A percentile compares a stretch with the other conserved stretches of the same genome.
phyloP scores from a whole-genome alignment of 23 tunicate genomes.

The Corella eumyota region DNA sequence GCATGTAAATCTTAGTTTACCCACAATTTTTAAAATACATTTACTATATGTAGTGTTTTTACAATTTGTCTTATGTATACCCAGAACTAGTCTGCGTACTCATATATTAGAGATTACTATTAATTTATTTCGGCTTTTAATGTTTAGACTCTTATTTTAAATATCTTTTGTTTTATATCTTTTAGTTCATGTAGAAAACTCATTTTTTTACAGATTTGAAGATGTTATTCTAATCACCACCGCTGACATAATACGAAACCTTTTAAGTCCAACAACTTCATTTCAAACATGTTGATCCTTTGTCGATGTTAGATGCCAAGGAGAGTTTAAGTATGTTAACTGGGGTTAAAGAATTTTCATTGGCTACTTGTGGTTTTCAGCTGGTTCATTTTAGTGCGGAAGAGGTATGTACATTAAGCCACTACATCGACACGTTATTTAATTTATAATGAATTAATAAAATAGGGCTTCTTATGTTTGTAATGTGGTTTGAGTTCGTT shows the following conservation, averaged over 20 bases:
- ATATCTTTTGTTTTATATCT: no score
- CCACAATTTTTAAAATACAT: no score
- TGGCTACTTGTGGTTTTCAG: slow-evolving; percentile 12
- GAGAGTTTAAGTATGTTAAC: slow-evolving; percentile 5
- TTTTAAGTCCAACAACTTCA: slow-evolving; percentile 5
- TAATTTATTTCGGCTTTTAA: no score
- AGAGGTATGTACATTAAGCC: slow-evolving; percentile 6
- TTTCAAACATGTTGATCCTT: slow-evolving; percentile 11
- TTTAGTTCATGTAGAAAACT: no score
- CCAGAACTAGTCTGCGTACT: no score
- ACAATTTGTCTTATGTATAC: no score
- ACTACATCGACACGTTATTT: not conserved
- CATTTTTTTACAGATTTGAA: slow-evolving; percentile 26
- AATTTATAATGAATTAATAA: not conserved
- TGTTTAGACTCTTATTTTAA: no score
- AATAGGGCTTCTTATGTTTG: no score
- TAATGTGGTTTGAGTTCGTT: no score
- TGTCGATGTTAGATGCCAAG: slow-evolving; percentile 1
- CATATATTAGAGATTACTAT: no score
- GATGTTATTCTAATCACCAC: slow-evolving; percentile 4
- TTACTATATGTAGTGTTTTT: no score
- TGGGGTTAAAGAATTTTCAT: slow-evolving; percentile 12
- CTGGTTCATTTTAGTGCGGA: slow-evolving; percentile 4
- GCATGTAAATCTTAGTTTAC: no score
- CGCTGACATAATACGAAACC: slow-evolving; percentile 8